A percentile compares a stretch with the other conserved stretches of the same genome.
Conservation (phyloP, 92 coral and sea anemone genomes). For the Micromussa lordhowensis region DNA sequence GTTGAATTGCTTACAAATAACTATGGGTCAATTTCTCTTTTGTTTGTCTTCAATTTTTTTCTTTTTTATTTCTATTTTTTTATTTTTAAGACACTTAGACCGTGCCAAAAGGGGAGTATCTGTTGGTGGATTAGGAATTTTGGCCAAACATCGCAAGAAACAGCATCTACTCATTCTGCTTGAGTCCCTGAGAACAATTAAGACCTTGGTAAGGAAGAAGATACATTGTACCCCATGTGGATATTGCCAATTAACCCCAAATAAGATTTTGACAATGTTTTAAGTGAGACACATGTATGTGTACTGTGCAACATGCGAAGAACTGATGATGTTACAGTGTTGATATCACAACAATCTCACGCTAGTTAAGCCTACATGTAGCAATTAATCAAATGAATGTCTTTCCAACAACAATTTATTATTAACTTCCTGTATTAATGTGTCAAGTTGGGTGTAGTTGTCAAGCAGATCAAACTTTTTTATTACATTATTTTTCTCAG, state of each 20-base stretch:
- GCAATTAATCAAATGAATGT: too few species aligned
- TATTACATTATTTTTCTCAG: conserved; percentile 41
- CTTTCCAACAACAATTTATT: too few species aligned
- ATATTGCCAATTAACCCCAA: too few species aligned
- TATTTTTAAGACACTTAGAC: conserved; percentile 79
- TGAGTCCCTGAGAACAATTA: conserved; percentile 93
- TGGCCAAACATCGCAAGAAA: conserved; percentile 97
- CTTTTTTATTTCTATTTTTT: background rate
- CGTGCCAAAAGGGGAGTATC: conserved; percentile 94
- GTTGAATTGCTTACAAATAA: background rate
- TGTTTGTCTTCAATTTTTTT: background rate
- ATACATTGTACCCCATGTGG: background rate
- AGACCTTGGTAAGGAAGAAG: conserved; percentile 77
- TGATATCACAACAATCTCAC: too few species aligned
- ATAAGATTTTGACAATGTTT: too few species aligned
- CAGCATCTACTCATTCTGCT: conserved; percentile 89
- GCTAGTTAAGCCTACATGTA: too few species aligned
- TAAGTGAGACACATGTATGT: too few species aligned
- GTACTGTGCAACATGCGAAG: too few species aligned
- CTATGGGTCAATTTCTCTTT: background rate
- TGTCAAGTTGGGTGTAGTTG: too few species aligned
- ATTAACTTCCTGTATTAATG: too few species aligned
- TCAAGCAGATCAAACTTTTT: too few species aligned
- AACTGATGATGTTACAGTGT: too few species aligned
- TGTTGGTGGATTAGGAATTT: conserved; percentile 93